Evolutionary conservation across 2,113 vertebrate species (phyloP).

Genomic region (Corvus moneduloides): DNA sequence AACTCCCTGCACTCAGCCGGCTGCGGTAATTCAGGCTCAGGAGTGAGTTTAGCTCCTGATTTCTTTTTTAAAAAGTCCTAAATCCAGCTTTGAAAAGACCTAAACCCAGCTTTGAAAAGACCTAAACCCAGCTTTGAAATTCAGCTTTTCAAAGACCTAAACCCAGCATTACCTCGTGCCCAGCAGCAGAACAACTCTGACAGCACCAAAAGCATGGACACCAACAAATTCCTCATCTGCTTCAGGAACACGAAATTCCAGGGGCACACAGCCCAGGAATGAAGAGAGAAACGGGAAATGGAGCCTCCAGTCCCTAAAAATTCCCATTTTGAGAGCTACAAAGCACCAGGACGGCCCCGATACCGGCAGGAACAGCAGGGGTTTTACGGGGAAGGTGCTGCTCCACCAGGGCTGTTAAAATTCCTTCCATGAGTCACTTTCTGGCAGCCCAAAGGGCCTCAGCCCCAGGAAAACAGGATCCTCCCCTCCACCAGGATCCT

Average conservation of each 20-base stretch:
- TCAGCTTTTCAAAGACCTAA: background rate
- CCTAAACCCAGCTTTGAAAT: background rate
- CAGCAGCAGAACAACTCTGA: background rate
- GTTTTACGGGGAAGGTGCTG: background rate
- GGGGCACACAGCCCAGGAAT: too few species aligned
- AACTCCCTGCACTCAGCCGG: background rate
- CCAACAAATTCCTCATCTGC: background rate
- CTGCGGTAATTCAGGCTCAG: background rate
- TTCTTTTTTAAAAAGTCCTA: background rate
- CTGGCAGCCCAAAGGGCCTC: background rate
- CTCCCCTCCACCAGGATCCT: background rate
- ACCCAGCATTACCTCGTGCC: background rate
- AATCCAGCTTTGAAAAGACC: background rate
- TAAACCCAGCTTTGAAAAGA: background rate
- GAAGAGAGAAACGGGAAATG: background rate
- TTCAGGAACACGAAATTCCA: background rate
- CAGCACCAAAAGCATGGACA: background rate
- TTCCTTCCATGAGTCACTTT: background rate
- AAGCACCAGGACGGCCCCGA: background rate
- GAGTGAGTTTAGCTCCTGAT: background rate
- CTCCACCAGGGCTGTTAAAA: background rate
- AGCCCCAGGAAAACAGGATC: background rate
- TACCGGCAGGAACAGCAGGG: accelerated
- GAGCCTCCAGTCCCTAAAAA: background rate
- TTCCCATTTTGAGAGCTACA: background rate